phyloP scores from a whole-genome alignment of 2,888 invertebrate genomes.

The Ectobius pallidus region DNA sequence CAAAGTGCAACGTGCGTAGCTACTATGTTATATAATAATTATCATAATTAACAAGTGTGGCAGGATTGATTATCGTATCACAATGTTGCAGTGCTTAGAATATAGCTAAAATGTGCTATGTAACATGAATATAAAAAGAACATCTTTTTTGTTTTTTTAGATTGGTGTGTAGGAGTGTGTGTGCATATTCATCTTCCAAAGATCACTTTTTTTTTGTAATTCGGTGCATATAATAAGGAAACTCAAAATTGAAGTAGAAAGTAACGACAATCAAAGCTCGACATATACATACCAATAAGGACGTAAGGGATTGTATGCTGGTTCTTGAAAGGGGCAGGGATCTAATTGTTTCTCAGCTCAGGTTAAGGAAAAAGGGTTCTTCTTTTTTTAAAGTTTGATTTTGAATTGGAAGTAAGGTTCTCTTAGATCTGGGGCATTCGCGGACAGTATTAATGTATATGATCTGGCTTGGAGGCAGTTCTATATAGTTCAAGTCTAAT shows the following conservation, averaged over 20 bases:
- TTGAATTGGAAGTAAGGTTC: background rate
- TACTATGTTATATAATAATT: conserved; percentile 33
- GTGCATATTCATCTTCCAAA: conserved; percentile 33
- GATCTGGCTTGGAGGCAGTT: no score
- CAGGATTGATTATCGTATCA: conserved; percentile 43
- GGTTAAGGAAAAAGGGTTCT: background rate
- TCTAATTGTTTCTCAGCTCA: background rate
- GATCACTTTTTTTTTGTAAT: conserved; percentile 31
- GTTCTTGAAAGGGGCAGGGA: background rate
- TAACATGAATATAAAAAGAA: conserved; percentile 42
- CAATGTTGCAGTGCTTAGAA: conserved; percentile 43
- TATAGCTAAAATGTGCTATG: conserved; percentile 42
- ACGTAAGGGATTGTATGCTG: background rate
- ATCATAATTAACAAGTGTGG: conserved; percentile 41
- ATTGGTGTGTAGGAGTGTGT: conserved; percentile 38
- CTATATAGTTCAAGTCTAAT: no score
- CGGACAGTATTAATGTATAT: no score
- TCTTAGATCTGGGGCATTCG: no score
- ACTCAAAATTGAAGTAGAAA: conserved; percentile 22
- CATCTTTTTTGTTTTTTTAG: conserved; percentile 34
- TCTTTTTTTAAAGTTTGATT: background rate
- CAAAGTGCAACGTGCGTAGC: conserved; percentile 40
- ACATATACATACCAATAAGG: conserved; percentile 3
- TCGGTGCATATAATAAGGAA: conserved; percentile 33
- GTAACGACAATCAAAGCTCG: conserved; percentile 34